A percentile compares a stretch with the other conserved stretches of the same genome.
phyloP scores from a whole-genome alignment of 2,888 invertebrate species.

The Frankliniella intonsa region DNA sequence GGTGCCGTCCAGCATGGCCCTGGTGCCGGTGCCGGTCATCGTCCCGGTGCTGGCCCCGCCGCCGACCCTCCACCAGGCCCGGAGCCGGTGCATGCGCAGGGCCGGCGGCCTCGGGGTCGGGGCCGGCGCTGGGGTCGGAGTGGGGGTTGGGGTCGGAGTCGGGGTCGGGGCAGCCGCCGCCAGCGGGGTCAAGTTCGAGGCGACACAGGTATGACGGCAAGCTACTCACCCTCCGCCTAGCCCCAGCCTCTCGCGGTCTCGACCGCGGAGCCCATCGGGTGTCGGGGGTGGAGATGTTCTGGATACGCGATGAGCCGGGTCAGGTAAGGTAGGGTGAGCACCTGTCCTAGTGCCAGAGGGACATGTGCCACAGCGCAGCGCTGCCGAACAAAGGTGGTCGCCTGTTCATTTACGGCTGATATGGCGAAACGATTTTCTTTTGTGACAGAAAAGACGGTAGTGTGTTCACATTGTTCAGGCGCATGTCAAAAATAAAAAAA shows the following conservation, averaged over 20 bases:
- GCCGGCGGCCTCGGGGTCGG: conserved; percentile 31
- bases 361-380: too few species aligned
- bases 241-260: background rate
- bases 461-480: too few species aligned
- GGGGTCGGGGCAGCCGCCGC: conserved; percentile 34
- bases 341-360: too few species aligned
- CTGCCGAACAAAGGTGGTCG: too few species aligned
- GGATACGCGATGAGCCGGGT: too few species aligned
- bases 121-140: conserved; percentile 25
- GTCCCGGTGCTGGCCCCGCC: conserved; percentile 36
- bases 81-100: background rate
- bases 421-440: too few species aligned
- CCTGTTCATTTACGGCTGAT: too few species aligned
- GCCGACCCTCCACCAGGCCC: conserved; percentile 12
- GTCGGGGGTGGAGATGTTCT: too few species aligned
- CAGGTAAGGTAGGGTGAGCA: too few species aligned
- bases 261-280: background rate
- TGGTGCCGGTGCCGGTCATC: conserved; percentile 37
- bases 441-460: too few species aligned
- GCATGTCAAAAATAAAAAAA: too few species aligned
- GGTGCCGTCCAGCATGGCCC: conserved; percentile 33
- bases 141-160: conserved; percentile 34
- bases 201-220: background rate
- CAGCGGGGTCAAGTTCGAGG: conserved; percentile 33
- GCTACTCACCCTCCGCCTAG: background rate